phyloP scores from a whole-genome alignment of 2,888 invertebrate genomes.

The Siphonodentalium dalli region DNA sequence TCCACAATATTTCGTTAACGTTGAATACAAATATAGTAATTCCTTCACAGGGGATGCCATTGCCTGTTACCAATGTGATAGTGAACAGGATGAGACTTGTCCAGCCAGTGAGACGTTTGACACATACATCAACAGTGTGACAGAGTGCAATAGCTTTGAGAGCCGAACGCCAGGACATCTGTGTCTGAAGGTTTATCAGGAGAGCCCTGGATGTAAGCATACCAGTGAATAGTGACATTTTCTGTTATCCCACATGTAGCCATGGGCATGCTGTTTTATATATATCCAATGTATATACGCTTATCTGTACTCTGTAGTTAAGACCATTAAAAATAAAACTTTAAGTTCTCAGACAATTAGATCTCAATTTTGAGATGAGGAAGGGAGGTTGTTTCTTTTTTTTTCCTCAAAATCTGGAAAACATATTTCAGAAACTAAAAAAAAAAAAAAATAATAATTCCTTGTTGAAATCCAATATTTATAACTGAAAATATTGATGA shows the following conservation, averaged over 20 bases:
- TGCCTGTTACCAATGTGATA: constrained; percentile 93
- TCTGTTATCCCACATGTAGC: neutral
- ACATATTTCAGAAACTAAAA: too few species aligned
- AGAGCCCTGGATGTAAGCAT: constrained; percentile 93
- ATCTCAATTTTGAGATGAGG: too few species aligned
- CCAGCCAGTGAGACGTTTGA: constrained; percentile 89
- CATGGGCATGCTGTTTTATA: neutral
- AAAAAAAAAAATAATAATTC: too few species aligned
- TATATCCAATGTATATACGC: neutral
- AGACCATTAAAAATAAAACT: too few species aligned
- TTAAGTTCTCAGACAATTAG: too few species aligned
- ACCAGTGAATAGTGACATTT: neutral
- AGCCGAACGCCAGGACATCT: constrained; percentile 94
- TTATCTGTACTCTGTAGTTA: neutral
- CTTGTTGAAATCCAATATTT: too few species aligned
- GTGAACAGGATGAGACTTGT: constrained; percentile 86
- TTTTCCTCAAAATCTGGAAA: too few species aligned
- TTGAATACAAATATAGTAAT: neutral
- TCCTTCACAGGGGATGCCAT: constrained; percentile 69
- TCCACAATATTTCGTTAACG: too few species aligned
- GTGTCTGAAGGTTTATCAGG: constrained; percentile 93
- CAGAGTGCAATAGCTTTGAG: constrained; percentile 93
- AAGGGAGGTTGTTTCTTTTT: too few species aligned
- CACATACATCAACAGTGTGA: constrained; percentile 82
- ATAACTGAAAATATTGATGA: too few species aligned